Base-by-base conservation (phyloP, 2,113 vertebrate genomes). In the Thalassoma bifasciatum region DNA sequence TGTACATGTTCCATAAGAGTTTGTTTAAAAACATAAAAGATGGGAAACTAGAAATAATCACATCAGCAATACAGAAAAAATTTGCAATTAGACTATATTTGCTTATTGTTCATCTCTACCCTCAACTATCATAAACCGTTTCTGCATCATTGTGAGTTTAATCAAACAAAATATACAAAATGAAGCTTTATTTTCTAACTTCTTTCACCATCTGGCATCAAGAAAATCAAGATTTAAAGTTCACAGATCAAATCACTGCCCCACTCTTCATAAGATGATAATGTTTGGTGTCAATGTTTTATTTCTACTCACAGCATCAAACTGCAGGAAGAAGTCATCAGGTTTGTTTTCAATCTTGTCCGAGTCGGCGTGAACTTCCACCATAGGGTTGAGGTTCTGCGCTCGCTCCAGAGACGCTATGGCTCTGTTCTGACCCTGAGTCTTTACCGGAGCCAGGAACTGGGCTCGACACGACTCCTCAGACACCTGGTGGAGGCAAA, bases 311-410 rank as follows among this genome's bases (percentile, higher is more conserved):
- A 98, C 97, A 0, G 95, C 96, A 58, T 98, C 95, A 14, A 97
- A 98, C 12, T 95, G 92, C 34, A 95, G 93, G 76, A 98, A 97
- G 91, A 98, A 99, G 0, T 95, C 94, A 1, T 96, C 95, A 0
- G 94, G 51, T 44, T 99, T 98, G 86, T 90, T 91, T 7, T 96
- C 95, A 0, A 96, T 63, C 2, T 73, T 86, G 47, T 93, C 94
- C 0, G 91, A 77, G 76, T 98, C 96, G 0, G 94, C 96, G 8
- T 95, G 95, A 19, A 99, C 97, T 0, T 97, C 94, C 54, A 99
- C 98, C 97, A 98, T 99, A 0, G 98, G 98, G 70, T 99, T 99
- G 57, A 99, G 97, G 78, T 94, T 97, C 92, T 98, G 97, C 0
- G 96, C 96, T 10, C 97, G 92, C 66, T 96, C 96, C 91, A 98